Conservation (phyloP, 2,113 vertebrate species). For the Thalassoma bifasciatum region DNA sequence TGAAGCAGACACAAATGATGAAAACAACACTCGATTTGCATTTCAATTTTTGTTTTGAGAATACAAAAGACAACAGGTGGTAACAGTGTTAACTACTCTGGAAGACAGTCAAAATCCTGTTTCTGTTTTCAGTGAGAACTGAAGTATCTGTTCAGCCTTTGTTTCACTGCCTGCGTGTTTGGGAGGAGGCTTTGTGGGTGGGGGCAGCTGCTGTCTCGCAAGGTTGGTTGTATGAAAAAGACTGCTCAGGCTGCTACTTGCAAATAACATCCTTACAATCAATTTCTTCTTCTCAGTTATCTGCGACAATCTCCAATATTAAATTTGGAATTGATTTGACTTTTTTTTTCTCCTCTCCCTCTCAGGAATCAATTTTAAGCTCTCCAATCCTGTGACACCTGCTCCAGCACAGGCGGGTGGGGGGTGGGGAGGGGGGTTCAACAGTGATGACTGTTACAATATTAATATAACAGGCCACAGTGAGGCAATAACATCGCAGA, state of each 20-base stretch:
- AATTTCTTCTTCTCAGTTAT: background rate
- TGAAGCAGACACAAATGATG: background rate
- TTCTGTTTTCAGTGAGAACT: background rate
- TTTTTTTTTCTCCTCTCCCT: too few relatives aligned
- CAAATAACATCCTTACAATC: constrained; percentile 7
- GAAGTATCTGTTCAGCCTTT: background rate
- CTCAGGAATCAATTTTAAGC: background rate
- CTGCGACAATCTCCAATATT: constrained; percentile 2
- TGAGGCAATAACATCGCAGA: constrained; percentile 5
- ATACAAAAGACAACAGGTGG: background rate
- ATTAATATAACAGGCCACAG: constrained; percentile 5
- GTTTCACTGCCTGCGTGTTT: background rate
- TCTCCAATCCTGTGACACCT: constrained; percentile 25
- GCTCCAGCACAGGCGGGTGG: constrained; percentile 18
- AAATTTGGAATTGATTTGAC: background rate
- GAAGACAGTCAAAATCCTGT: background rate
- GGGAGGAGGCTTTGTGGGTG: background rate
- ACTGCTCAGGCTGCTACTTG: background rate
- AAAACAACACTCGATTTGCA: background rate
- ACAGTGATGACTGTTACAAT: constrained; percentile 23
- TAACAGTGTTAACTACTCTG: background rate
- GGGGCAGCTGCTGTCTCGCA: background rate
- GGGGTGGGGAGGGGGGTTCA: background rate
- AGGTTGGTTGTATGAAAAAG: background rate
- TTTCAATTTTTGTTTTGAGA: background rate